phyloP scores from a whole-genome alignment of 2,888 invertebrate species.

The Bursaphelenchus okinawaensis region DNA sequence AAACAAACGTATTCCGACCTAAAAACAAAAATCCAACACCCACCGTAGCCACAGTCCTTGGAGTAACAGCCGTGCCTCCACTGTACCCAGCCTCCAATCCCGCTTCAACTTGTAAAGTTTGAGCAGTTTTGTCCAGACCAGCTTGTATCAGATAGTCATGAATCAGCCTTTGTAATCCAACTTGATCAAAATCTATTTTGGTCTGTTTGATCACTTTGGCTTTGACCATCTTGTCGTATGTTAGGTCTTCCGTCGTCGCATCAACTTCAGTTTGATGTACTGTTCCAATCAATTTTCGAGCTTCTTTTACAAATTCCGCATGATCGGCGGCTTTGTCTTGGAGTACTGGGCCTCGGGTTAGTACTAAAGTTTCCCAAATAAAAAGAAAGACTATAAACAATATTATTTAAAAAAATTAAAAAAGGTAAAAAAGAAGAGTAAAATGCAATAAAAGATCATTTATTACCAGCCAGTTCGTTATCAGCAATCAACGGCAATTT shows the following conservation, averaged over 20 bases:
- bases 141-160: slow-evolving; percentile 77
- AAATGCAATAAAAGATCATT: slow-evolving; percentile 29
- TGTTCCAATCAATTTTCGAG: slow-evolving; percentile 75
- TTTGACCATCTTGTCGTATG: slow-evolving; percentile 45
- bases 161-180: slow-evolving; percentile 83
- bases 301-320: slow-evolving; percentile 88
- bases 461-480: slow-evolving; percentile 79
- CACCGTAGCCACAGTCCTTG: not conserved
- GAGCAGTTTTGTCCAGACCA: slow-evolving; percentile 59
- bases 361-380: no score
- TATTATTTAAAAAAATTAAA: not conserved
- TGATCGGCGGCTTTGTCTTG: slow-evolving; percentile 94
- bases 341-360: slow-evolving; percentile 92
- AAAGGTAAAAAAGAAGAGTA: not conserved
- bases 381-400: no score
- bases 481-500: slow-evolving; percentile 88
- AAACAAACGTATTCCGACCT: no score
- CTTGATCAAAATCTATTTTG: slow-evolving; percentile 85
- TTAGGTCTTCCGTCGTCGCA: slow-evolving; percentile 28
- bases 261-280: slow-evolving; percentile 40
- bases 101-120: slow-evolving; percentile 26
- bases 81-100: slow-evolving; percentile 27
- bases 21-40: no score
- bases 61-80: slow-evolving; percentile 37
- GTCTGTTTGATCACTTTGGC: slow-evolving; percentile 94